Evolutionary conservation across 2,113 vertebrate species (phyloP).

Genomic region (Lipophrys pholis): DNA sequence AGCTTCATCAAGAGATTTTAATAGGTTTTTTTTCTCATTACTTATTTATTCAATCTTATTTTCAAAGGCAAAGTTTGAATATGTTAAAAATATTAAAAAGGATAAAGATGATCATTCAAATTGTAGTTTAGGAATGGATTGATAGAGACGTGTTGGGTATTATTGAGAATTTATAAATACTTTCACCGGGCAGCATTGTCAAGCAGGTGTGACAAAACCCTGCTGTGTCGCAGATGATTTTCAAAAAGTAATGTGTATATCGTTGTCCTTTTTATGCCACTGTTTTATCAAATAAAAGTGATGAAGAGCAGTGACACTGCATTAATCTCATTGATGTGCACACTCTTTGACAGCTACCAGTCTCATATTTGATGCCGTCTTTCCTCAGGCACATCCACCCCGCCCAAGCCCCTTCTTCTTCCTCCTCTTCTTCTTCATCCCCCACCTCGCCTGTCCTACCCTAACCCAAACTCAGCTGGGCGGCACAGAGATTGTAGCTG

Average conservation of each 20-base stretch:
- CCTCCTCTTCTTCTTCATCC: slow-evolving; percentile 1
- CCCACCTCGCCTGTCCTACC: slow-evolving; percentile 51
- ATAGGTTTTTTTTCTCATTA: too few relatives aligned
- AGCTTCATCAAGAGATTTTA: slow-evolving; percentile 33
- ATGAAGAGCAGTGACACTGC: slow-evolving; percentile 10
- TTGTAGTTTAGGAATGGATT: too few relatives aligned
- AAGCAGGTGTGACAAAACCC: slow-evolving; percentile 17
- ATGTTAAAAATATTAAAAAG: too few relatives aligned
- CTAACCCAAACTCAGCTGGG: slow-evolving; percentile 79
- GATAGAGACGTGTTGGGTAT: too few relatives aligned
- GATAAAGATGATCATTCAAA: too few relatives aligned
- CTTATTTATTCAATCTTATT: too few relatives aligned
- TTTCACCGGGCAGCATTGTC: background rate
- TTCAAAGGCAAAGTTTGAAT: too few relatives aligned
- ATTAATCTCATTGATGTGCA: slow-evolving; percentile 23
- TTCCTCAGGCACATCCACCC: slow-evolving; percentile 44
- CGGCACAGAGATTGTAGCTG: slow-evolving; percentile 69
- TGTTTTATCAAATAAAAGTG: slow-evolving; percentile 29
- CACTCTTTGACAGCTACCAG: slow-evolving; percentile 21
- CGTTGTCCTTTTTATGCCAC: slow-evolving; percentile 9
- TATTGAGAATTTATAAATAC: too few relatives aligned
- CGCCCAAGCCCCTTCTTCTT: slow-evolving; percentile 25
- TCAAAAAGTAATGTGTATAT: background rate
- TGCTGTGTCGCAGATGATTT: background rate
- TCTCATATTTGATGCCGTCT: slow-evolving; percentile 43